phyloP scores from a whole-genome alignment of 2,113 vertebrate genomes.

The Triplophysa dalaica region DNA sequence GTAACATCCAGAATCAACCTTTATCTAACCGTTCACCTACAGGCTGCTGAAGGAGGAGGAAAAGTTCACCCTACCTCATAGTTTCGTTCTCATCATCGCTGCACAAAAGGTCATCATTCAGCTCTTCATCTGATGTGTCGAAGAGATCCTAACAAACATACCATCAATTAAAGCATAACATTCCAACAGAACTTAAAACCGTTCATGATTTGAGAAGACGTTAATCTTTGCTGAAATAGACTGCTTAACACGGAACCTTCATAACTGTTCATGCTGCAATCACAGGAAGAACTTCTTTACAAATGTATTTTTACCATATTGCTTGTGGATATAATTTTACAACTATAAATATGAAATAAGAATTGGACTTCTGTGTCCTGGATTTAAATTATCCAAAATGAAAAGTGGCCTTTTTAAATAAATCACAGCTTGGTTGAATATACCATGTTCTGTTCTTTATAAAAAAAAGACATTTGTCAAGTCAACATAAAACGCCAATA shows the following conservation, averaged over 20 bases:
- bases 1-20: slow-evolving; percentile 54
- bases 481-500: background rate
- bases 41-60: slow-evolving; percentile 30
- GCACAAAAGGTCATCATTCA: slow-evolving; percentile 85
- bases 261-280: background rate
- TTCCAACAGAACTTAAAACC: background rate
- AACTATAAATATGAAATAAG: background rate
- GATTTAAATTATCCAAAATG: background rate
- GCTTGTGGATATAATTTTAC: background rate
- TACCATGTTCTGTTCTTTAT: background rate
- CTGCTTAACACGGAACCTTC: background rate
- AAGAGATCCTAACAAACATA: slow-evolving; percentile 69
- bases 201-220: background rate
- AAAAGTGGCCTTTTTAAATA: background rate
- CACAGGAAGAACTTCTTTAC: background rate
- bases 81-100: slow-evolving; percentile 79
- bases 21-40: slow-evolving; percentile 46
- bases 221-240: background rate
- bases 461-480: slow-evolving; percentile 4
- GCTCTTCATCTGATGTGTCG: slow-evolving; percentile 79
- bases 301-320: background rate
- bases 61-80: slow-evolving; percentile 60
- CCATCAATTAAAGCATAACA: background rate
- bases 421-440: background rate
- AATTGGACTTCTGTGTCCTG: background rate